Percentiles rank a stretch among this genome's conserved stretches.
Evolutionary conservation across 2,888 invertebrate species (phyloP).

Genomic region (Mystacides longicornis): DNA sequence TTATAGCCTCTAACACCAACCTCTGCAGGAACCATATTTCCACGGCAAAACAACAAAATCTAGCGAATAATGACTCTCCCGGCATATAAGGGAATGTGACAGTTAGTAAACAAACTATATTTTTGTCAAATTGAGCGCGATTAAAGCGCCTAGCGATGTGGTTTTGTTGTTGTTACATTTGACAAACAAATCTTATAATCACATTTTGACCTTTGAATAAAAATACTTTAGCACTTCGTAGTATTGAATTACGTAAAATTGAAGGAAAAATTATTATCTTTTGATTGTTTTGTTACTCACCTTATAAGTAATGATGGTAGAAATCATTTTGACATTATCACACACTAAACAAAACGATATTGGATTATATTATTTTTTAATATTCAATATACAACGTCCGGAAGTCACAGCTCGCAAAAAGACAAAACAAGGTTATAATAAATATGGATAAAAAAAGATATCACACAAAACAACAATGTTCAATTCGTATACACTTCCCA

Average conservation of each 20-base stretch:
- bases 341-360: neutral
- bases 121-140: neutral
- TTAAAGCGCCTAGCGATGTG: neutral
- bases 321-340: slow-evolving; percentile 12
- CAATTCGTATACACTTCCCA: slow-evolving; percentile 7
- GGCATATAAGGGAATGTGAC: slow-evolving; percentile 51
- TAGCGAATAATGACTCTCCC: slow-evolving; percentile 50
- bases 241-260: slow-evolving; percentile 19
- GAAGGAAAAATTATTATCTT: neutral
- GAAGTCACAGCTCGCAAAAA: slow-evolving; percentile 19
- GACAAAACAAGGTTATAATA: slow-evolving; percentile 21
- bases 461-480: slow-evolving; percentile 33
- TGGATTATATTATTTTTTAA: neutral
- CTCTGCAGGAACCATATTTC: slow-evolving; percentile 2
- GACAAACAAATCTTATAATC: neutral
- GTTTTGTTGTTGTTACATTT: neutral
- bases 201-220: slow-evolving; percentile 4
- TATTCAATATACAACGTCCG: slow-evolving; percentile 6
- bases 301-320: slow-evolving; percentile 8
- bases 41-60: slow-evolving; percentile 1
- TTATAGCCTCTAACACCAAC: slow-evolving; percentile 4
- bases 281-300: slow-evolving; percentile 18
- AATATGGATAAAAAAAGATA: slow-evolving; percentile 32
- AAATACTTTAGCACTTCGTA: neutral
- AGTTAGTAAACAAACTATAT: slow-evolving; percentile 51